Conservation (phyloP, 2,888 invertebrate species). For the Chorisops tibialis region DNA sequence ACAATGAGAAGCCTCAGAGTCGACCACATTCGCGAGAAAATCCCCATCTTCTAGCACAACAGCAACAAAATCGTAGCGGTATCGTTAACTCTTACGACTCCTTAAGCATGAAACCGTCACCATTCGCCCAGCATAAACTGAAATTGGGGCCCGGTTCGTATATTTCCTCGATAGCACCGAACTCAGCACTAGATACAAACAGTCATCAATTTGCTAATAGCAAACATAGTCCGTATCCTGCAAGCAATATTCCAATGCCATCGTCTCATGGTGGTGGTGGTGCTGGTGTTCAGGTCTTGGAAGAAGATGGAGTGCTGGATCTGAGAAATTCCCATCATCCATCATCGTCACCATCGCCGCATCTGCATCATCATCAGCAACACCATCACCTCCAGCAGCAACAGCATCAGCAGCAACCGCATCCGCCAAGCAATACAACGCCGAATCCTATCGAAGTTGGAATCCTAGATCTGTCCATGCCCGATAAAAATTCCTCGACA, state of each 20-base stretch:
- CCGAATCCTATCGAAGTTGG: conserved; percentile 66
- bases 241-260: conserved; percentile 38
- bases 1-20: conserved; percentile 42
- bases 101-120: conserved; percentile 44
- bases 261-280: conserved; percentile 33
- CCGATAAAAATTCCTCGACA: conserved; percentile 85
- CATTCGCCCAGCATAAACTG: conserved; percentile 51
- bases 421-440: conserved; percentile 33
- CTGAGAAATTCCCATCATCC: conserved; percentile 49
- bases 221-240: conserved; percentile 43
- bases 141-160: conserved; percentile 42
- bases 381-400: conserved; percentile 34
- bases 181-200: background rate
- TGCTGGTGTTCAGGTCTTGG: conserved; percentile 5
- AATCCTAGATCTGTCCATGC: conserved; percentile 86
- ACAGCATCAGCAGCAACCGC: conserved; percentile 9
- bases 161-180: conserved; percentile 19
- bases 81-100: conserved; percentile 38
- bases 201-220: conserved; percentile 38
- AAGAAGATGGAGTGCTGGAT: conserved; percentile 51
- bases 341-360: conserved; percentile 39
- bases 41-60: conserved; percentile 21
- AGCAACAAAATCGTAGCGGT: conserved; percentile 15
- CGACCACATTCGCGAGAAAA: conserved; percentile 48
- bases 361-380: conserved; percentile 32